Evolutionary conservation across 2,797 vertebrate species (phyloP).

Genomic region (Tolypeutes matacus): DNA sequence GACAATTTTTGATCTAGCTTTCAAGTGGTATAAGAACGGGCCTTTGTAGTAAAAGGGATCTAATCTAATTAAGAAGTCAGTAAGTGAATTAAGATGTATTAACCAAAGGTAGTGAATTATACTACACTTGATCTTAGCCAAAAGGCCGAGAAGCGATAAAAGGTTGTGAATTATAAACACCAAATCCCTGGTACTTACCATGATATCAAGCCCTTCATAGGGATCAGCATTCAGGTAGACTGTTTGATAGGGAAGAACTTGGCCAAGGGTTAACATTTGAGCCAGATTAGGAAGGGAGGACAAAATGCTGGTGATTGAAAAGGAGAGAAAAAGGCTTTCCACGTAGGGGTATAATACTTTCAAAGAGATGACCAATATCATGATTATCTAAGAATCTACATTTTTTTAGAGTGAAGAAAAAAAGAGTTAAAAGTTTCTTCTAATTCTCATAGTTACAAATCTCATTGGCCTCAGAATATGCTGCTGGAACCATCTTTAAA

Average conservation of each 20-base stretch:
- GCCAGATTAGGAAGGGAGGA: conserved; percentile 2
- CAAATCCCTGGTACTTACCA: neutral
- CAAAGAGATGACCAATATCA: neutral
- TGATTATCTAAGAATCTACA: neutral
- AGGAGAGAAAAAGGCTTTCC: neutral
- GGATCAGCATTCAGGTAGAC: neutral
- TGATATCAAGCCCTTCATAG: neutral
- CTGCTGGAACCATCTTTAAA: neutral
- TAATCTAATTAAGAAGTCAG: conserved; percentile 26
- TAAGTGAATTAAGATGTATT: neutral
- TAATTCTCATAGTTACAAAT: conserved; percentile 51
- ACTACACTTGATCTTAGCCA: no score
- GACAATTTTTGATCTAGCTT: neutral
- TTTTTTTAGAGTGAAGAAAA: neutral
- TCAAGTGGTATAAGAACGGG: neutral
- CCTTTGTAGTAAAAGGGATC: neutral
- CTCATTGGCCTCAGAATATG: neutral
- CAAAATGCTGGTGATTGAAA: conserved; percentile 37
- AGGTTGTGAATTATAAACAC: conserved; percentile 44
- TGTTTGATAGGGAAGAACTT: neutral
- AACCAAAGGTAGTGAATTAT: neutral
- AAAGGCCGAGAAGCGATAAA: no score
- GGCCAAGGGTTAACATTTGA: conserved; percentile 14
- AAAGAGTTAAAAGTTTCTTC: conserved; percentile 8
- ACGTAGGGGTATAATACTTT: neutral